Conservation (phyloP, 1,140 invertebrate genomes). For the Plodia interpunctella region DNA sequence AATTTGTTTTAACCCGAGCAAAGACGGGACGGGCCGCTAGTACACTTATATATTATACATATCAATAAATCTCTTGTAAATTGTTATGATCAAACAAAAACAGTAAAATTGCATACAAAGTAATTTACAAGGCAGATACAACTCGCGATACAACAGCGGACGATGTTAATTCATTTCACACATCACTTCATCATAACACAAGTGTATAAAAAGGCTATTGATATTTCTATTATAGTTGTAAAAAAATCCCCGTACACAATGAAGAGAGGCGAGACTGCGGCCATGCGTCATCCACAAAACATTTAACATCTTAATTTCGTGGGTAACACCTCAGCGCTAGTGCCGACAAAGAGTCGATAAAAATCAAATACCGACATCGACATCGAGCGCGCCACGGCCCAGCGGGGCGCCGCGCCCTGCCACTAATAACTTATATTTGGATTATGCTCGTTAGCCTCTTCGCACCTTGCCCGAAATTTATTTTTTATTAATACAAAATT, state of each 20-base stretch:
- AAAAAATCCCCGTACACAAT: slow-evolving; percentile 42
- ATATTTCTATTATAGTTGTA: slow-evolving; percentile 57
- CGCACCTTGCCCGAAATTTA: slow-evolving; percentile 65
- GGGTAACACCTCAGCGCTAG: slow-evolving; percentile 66
- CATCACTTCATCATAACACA: slow-evolving; percentile 23
- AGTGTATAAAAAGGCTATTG: slow-evolving; percentile 45
- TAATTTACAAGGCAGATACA: not conserved
- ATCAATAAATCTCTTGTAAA: too few species aligned
- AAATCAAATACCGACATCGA: slow-evolving; percentile 49
- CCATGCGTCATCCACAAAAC: slow-evolving; percentile 69
- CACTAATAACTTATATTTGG: slow-evolving; percentile 70
- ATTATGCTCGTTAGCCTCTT: slow-evolving; percentile 72
- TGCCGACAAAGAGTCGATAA: slow-evolving; percentile 70
- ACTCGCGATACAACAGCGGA: not conserved
- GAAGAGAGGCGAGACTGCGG: slow-evolving; percentile 26
- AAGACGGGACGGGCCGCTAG: too few species aligned
- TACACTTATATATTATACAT: too few species aligned
- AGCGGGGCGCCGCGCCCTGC: slow-evolving; percentile 45
- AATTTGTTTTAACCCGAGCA: too few species aligned
- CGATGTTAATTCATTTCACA: not conserved
- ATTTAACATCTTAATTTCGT: slow-evolving; percentile 72
- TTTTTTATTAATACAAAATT: slow-evolving; percentile 69
- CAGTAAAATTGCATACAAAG: slow-evolving; percentile 3
- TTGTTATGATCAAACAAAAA: too few species aligned
- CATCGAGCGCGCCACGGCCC: slow-evolving; percentile 29